Evolutionary conservation across 1,140 invertebrate species (phyloP), one percentile per base, ranked within the genome.

Genomic region (Ladona fulva): DNA sequence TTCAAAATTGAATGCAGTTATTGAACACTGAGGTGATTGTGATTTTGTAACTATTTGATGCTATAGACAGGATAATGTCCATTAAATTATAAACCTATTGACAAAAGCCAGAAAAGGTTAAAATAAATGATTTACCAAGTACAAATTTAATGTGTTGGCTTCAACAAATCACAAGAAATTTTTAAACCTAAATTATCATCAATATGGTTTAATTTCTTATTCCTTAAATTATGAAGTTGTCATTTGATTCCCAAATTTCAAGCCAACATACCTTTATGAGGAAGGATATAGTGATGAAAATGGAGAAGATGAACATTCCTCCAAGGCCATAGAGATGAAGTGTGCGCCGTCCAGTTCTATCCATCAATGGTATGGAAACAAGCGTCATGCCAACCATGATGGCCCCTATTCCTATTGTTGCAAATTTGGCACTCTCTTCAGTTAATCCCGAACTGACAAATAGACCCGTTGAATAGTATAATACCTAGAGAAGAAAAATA

Each of bases 331-430:
- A 95, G 16, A 99, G 89, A 83, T 98, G 96, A n/a, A 99, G 88
- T 0, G 95, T 97, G 80, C 97, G 88, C 76, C 97, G 88, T 75
- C 97, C 97, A 74, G 95, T 95, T 84, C 95, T 89, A 86, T 98
- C 96, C 94, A 98, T 99, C 76, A 99, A 87, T 5, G 96, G 96
- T 83, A 99, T 94, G 74, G 97, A 97, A 73, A 98, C 92, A 78
- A 99, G 86, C 3, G 97, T 99, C 94, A 97, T 97, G 75, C 92
- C 87, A 25, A 99, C 97, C 93, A 99, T 99, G 81, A 99, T 97
- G 75, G 92, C 91, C 77, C 97, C 97, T 80, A 99, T 98, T 79
- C 96, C 97, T 85, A 99, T 97, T 29, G 96, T 99, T 37, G 97
- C 95, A 83, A 94, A 94, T 86, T 94, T 94, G 78, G 93, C 93